Evolutionary conservation across 2,888 invertebrate genomes (phyloP).

Genomic region (Oligia fasciuncula): DNA sequence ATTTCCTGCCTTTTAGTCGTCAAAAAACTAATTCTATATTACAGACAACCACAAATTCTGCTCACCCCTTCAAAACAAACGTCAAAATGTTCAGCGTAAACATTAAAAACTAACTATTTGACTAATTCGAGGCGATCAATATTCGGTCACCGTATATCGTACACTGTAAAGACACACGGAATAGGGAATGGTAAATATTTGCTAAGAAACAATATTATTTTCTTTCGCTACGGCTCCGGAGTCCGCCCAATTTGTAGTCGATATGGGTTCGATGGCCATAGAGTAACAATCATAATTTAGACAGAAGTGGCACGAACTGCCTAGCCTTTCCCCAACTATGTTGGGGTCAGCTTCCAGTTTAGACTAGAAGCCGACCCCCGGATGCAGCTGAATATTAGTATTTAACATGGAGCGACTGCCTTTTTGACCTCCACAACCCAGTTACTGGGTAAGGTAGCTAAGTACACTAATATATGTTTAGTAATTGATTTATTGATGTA

Average conservation of each 20-base stretch:
- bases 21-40: not conserved
- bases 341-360: not conserved
- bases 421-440: not conserved
- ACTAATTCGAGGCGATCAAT: constrained; percentile 66
- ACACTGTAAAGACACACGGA: constrained; percentile 78
- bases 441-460: no score
- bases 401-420: not conserved
- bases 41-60: not conserved
- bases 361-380: not conserved
- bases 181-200: constrained; percentile 87
- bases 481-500: constrained; percentile 51
- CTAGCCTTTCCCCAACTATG: not conserved
- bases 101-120: constrained; percentile 52
- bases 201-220: constrained; percentile 90
- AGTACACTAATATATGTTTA: constrained; percentile 22
- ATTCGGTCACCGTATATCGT: constrained; percentile 68
- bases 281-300: constrained; percentile 70
- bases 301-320: constrained; percentile 47
- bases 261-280: constrained; percentile 83
- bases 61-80: constrained; percentile 3
- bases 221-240: constrained; percentile 79
- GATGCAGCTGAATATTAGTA: not conserved
- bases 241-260: constrained; percentile 88
- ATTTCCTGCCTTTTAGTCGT: not conserved
- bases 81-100: constrained; percentile 13